Conservation (phyloP, 2,113 vertebrate genomes). For the Perca schrenkii region DNA sequence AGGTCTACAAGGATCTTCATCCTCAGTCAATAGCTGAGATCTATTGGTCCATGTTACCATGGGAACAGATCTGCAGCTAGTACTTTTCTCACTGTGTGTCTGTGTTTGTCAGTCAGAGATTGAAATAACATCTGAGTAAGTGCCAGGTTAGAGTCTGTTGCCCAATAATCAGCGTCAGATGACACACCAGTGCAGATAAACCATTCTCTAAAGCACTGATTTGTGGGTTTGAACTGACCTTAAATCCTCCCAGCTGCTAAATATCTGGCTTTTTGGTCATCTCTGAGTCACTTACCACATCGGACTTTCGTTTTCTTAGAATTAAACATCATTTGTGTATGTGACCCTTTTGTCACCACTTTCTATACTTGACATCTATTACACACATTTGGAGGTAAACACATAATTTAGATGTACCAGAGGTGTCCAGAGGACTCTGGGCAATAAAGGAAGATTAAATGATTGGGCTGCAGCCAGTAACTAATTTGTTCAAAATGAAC, state of each 20-base stretch:
- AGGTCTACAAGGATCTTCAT: slow-evolving; percentile 73
- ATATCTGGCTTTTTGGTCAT: not conserved
- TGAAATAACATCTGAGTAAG: slow-evolving; percentile 68
- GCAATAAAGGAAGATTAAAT: slow-evolving; percentile 1
- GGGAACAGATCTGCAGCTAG: slow-evolving; percentile 81
- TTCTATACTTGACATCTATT: not conserved
- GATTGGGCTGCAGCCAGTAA: slow-evolving; percentile 1
- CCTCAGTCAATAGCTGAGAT: slow-evolving; percentile 74
- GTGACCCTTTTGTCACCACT: not conserved
- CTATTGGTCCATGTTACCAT: slow-evolving; percentile 81
- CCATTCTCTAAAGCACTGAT: not conserved
- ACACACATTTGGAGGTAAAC: not conserved
- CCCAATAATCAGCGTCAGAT: slow-evolving; percentile 46
- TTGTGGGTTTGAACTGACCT: slow-evolving; percentile 6
- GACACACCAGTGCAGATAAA: slow-evolving; percentile 27
- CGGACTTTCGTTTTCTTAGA: not conserved
- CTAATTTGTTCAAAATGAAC: slow-evolving; percentile 27
- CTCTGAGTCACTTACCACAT: not conserved
- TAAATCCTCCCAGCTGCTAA: slow-evolving; percentile 35
- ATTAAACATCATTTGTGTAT: not conserved
- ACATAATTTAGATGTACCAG: not conserved
- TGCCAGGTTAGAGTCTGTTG: slow-evolving; percentile 44
- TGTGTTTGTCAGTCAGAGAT: slow-evolving; percentile 66
- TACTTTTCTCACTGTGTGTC: slow-evolving; percentile 58
- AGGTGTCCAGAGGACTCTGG: not conserved